Conservation (phyloP, 2,888 invertebrate species). For the Chironomus riparius region DNA sequence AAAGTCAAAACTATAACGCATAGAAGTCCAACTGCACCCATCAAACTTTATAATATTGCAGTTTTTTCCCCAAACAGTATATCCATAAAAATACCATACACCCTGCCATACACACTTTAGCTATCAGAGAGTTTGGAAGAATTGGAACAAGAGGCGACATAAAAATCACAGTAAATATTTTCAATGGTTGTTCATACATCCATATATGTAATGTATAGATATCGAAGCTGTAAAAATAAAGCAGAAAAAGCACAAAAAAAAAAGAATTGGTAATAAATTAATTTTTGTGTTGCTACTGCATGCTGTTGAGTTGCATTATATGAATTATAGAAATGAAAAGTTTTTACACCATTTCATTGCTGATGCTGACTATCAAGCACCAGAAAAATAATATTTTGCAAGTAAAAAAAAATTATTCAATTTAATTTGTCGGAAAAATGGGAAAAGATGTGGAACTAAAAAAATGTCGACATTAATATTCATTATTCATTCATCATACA, state of each 20-base stretch:
- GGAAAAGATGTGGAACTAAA: neutral
- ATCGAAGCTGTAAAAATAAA: neutral
- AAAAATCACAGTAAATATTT: slow-evolving; percentile 14
- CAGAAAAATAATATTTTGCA: neutral
- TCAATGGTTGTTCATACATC: neutral
- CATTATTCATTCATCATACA: slow-evolving; percentile 2
- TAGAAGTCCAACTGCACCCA: too few species aligned
- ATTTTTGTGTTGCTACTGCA: neutral
- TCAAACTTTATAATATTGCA: too few species aligned
- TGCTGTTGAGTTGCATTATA: neutral
- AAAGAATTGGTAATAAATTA: slow-evolving; percentile 14
- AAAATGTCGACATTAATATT: slow-evolving; percentile 4
- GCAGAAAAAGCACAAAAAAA: neutral
- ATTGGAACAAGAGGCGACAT: neutral
- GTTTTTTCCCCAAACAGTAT: too few species aligned
- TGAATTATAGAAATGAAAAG: neutral
- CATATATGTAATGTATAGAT: neutral
- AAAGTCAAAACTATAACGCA: too few species aligned
- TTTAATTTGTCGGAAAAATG: neutral
- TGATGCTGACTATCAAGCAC: neutral
- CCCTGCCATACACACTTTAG: too few species aligned
- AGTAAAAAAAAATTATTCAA: neutral
- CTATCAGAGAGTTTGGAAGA: neutral
- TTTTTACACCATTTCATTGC: neutral
- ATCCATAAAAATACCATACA: too few species aligned